Evolutionary conservation across 2,888 invertebrate species (phyloP), one percentile per base, ranked within the genome.

Genomic region (Electrophaes corylata): DNA sequence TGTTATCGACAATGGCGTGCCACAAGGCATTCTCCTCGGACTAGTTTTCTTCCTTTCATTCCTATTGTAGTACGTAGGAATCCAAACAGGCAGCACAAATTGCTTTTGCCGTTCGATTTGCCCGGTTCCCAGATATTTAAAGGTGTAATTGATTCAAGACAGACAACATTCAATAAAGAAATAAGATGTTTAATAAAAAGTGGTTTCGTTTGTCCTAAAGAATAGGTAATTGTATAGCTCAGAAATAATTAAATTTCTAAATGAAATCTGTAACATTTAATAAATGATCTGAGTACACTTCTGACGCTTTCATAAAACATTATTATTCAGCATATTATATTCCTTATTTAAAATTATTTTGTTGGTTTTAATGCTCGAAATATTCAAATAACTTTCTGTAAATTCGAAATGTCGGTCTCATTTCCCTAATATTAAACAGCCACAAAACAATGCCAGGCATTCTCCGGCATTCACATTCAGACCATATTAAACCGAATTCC

Each of bases 401-500:
- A 54, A 62, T 64, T 57, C 56, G 59, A 59, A 47, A 64, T 64
- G 66, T 55, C 60, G 56, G 18, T 29, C 51, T 63, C 61, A 65
- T 67, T 66, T 59, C 67, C 61, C 31, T 59, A 53, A 58, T 63
- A 62, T 59, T 53, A 65, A 63, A 35, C 56, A 59, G 31, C 50
- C 54, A 56, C 66, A 56, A 49, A 55, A 57, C 64, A 55, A 67
- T 64, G 64, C 51, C 57, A 50, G 65, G 64, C 62, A 67, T 65
- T 31, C 60, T 50, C 62, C 57, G 63, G 64, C 63, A 62, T 62
- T 49, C 62, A 57, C 62, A 62, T 59, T 53, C 37, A 60, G 60
- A 48, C 55, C 57, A 56, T 66, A 66, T 62, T 67, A 65, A 65
- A 63, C 57, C 62, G 49, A 67, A 67, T 67, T 65, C 67, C 60